Conservation (phyloP, 2,888 invertebrate species). For the Fabriciana adippe region DNA sequence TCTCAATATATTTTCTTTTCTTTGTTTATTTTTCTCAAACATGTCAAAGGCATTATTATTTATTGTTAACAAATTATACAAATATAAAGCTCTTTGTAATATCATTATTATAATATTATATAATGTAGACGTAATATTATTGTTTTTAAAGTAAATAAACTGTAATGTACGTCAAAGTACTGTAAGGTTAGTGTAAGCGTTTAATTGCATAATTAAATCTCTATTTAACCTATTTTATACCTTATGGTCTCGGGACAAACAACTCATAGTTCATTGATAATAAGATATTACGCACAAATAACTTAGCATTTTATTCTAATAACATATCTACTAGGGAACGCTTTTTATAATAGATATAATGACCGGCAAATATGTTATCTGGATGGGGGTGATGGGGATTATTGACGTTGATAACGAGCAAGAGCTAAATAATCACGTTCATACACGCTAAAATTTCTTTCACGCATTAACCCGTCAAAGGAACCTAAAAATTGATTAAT, state of each 20-base stretch:
- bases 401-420: too few species aligned
- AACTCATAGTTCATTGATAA: neutral
- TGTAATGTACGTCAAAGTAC: neutral
- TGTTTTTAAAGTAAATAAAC: neutral
- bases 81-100: neutral
- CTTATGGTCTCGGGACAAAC: slow-evolving; percentile 14
- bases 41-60: too few species aligned
- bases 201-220: slow-evolving; percentile 9
- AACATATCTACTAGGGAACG: slow-evolving; percentile 1
- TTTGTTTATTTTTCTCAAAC: too few species aligned
- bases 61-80: too few species aligned
- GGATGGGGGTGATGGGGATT: too few species aligned
- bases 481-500: too few species aligned
- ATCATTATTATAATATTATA: neutral
- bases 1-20: too few species aligned
- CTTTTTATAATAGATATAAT: neutral
- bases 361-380: too few species aligned
- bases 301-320: neutral
- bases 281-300: slow-evolving; percentile 19
- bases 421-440: too few species aligned
- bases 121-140: neutral
- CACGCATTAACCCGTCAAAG: too few species aligned
- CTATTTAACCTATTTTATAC: slow-evolving; percentile 17
- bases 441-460: too few species aligned
- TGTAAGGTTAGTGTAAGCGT: slow-evolving; percentile 19